Conservation (phyloP, 2,113 vertebrate species). For the Rhizomys pruinosus region DNA sequence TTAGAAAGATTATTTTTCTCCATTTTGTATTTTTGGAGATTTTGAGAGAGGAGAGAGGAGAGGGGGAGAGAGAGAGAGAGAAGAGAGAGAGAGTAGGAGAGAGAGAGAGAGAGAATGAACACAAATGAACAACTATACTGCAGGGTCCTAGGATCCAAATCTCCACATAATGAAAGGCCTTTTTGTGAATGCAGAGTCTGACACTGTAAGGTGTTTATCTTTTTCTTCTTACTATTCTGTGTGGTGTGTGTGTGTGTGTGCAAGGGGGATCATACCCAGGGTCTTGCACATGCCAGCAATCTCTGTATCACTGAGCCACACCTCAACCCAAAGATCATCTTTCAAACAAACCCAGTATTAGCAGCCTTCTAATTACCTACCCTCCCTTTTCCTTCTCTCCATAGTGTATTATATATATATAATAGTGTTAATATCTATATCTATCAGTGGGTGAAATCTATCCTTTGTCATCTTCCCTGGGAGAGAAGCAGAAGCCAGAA, state of each 20-base stretch:
- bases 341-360: background rate
- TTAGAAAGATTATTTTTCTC: slow-evolving; percentile 16
- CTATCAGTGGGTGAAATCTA: too few relatives aligned
- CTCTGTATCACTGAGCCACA: background rate
- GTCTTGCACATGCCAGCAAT: background rate
- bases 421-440: too few relatives aligned
- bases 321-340: background rate
- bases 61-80: background rate
- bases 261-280: background rate
- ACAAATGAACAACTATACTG: background rate
- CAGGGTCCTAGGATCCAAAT: background rate
- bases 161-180: background rate
- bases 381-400: too few relatives aligned
- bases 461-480: background rate
- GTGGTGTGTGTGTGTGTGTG: too few relatives aligned
- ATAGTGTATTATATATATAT: too few relatives aligned
- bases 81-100: background rate
- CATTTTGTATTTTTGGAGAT: background rate
- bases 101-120: background rate
- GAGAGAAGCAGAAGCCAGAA: background rate
- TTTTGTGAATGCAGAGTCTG: background rate
- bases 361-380: background rate
- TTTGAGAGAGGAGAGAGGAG: background rate
- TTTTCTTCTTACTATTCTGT: background rate
- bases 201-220: background rate